Evolutionary conservation across 1,140 invertebrate genomes (phyloP), one percentile per base, ranked within the genome.

Genomic region (Nasonia longicornis): DNA sequence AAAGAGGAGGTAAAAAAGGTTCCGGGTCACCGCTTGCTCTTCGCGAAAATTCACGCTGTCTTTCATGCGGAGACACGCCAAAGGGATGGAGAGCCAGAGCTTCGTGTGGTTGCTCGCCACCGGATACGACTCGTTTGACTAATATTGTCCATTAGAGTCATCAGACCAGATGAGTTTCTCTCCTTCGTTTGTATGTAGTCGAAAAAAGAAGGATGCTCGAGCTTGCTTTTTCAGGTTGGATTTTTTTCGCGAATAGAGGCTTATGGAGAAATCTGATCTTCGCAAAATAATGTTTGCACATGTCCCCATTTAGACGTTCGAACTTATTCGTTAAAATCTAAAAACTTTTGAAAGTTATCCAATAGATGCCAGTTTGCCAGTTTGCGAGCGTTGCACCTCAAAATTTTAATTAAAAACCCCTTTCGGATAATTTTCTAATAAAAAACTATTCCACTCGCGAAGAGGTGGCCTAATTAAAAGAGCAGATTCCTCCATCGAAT

Each of bases 11-110:
- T 8, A 38, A 42, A 71, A 42, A 20, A 71, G 35, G 16, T 71
- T 71, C 35, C 35, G 35, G 35, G 69, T 71, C 69, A 71, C 31
- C 31, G 26, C 38, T 66, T 48, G 31, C 45, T 83, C 80, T 70
- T 81, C 20, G 31, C 16, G 35, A 70, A 77, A 72, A 78, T 83
- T 82, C 22, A 78, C 70, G 45, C 67, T 35, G 48, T 58, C 82
- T 78, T 74, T 64, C 52, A 74, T 78, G 64, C 58, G 14, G 35
- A 58, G 12, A 82, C 20, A 22, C 35, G 8, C 16, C 67, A 31
- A 83, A 48, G 73, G 20, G 67, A 58, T n/a, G 52, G 16, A 58
- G 52, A 20, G 52, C 16, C 16, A 45, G 66, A 67, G 22, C 66
- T 67, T 67, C 26, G 66, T 8, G 22, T n/a, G 6, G 52, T 58